A percentile compares a stretch with the other conserved stretches of the same genome.
phyloP scores from a whole-genome alignment of 1,140 invertebrate genomes.

The Cherax destructor region DNA sequence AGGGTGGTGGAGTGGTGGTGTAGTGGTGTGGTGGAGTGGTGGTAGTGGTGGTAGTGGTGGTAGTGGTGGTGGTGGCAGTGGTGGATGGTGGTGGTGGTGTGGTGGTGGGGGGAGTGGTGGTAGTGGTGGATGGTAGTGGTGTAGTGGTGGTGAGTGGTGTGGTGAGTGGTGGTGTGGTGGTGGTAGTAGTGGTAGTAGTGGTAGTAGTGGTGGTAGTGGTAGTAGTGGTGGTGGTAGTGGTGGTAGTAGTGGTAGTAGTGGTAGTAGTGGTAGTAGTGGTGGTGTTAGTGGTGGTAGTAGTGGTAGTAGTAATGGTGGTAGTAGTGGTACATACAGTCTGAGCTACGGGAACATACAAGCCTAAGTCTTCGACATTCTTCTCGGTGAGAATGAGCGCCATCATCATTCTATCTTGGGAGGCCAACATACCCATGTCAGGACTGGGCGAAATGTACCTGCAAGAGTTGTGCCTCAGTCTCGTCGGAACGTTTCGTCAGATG shows the following conservation, averaged over 20 bases:
- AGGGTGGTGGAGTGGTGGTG: not conserved
- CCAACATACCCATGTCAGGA: too few species aligned
- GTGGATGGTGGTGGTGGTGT: not conserved
- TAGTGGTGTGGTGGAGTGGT: not conserved
- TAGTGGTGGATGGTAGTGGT: not conserved
- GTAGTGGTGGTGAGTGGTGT: not conserved
- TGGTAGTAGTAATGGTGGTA: not conserved
- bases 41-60: not conserved
- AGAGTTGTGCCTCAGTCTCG: too few species aligned
- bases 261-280: too few species aligned
- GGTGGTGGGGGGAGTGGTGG: not conserved
- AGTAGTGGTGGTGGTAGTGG: not conserved
- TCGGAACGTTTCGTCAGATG: too few species aligned
- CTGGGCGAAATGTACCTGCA: too few species aligned
- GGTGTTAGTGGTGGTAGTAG: not conserved
- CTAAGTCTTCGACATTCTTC: too few species aligned
- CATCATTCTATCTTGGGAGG: too few species aligned
- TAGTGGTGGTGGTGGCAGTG: not conserved
- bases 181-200: not conserved
- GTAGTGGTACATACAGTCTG: too few species aligned
- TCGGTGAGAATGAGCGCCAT: too few species aligned
- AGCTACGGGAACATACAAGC: too few species aligned
- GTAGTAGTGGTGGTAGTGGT: not conserved
- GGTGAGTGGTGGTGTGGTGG: too few species aligned
- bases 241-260: not conserved